These are phyloP conservation scores for Aphodius granarius DNA, from an alignment of 2,888 invertebrate genomes.

Conservation along the genomic window DNA sequence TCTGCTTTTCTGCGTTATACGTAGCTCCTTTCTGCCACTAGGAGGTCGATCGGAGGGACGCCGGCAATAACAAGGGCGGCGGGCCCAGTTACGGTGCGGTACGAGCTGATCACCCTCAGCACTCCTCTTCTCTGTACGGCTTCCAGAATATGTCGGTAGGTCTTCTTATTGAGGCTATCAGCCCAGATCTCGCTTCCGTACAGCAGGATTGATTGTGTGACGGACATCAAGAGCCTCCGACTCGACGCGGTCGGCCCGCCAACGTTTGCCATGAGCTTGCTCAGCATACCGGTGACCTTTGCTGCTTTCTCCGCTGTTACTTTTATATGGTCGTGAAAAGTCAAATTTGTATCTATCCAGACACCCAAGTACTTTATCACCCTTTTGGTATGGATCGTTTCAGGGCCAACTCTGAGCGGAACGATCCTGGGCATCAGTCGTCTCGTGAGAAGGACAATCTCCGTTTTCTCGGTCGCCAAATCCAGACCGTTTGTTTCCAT, in stretches of 20 bases:
- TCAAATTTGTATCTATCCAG: background rate
- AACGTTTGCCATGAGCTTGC: slow-evolving; percentile 5
- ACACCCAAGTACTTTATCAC: background rate
- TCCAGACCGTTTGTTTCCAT: background rate
- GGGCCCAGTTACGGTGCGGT: background rate
- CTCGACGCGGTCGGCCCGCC: slow-evolving; percentile 8
- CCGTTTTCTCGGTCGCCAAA: background rate
- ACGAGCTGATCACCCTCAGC: slow-evolving; percentile 1
- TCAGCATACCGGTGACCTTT: background rate
- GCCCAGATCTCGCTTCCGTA: slow-evolving; percentile 14
- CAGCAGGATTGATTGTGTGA: slow-evolving; percentile 4
- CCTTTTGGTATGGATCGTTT: background rate
- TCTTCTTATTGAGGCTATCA: background rate
- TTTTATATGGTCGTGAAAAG: background rate
- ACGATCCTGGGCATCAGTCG: background rate
- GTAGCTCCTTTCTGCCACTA: slow-evolving; percentile 7
- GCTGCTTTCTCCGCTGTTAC: background rate
- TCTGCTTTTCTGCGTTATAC: background rate
- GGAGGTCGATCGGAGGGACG: slow-evolving; percentile 5
- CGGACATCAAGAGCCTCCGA: background rate
- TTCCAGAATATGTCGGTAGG: background rate
- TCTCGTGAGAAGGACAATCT: background rate
- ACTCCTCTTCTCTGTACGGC: slow-evolving; percentile 1
- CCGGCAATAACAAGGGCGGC: background rate
- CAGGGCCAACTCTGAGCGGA: background rate